Evolutionary conservation across 2,113 vertebrate genomes (phyloP).

Genomic region (Rhynchomys soricoides): DNA sequence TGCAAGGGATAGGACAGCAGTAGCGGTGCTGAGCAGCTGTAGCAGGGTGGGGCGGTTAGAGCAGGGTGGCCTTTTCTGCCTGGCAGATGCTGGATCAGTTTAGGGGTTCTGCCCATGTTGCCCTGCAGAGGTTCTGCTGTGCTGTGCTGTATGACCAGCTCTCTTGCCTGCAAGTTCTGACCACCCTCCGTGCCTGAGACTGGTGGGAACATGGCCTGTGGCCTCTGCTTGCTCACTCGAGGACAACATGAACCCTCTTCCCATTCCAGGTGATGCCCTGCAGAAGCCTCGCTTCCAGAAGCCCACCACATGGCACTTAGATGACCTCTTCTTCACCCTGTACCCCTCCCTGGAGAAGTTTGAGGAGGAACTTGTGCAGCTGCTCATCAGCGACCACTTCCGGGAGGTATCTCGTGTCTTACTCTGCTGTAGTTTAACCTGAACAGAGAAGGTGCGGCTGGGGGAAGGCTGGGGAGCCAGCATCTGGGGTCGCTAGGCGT

Average conservation of each 20-base stretch:
- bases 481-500: fast-evolving
- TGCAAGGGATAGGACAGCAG: background rate
- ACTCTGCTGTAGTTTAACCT: background rate
- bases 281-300: conserved; percentile 91
- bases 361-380: conserved; percentile 92
- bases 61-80: background rate
- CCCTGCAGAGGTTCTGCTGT: too few relatives aligned
- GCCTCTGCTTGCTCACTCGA: background rate
- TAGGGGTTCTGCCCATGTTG: background rate
- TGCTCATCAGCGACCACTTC: conserved; percentile 88
- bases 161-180: too few relatives aligned
- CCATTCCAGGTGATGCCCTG: conserved; percentile 87
- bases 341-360: conserved; percentile 93
- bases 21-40: background rate
- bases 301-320: conserved; percentile 87
- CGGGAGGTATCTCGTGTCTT: conserved; percentile 86
- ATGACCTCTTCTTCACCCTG: conserved; percentile 88
- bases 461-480: background rate
- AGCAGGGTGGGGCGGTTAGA: background rate
- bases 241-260: background rate
- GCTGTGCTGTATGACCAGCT: fast-evolving
- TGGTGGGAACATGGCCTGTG: fast-evolving
- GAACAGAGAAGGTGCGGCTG: too few relatives aligned
- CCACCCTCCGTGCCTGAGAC: fast-evolving
- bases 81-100: background rate